Percentiles rank a stretch among this genome's conserved stretches.
Conservation (phyloP, 1,140 invertebrate species). For the Colletes gigas region DNA sequence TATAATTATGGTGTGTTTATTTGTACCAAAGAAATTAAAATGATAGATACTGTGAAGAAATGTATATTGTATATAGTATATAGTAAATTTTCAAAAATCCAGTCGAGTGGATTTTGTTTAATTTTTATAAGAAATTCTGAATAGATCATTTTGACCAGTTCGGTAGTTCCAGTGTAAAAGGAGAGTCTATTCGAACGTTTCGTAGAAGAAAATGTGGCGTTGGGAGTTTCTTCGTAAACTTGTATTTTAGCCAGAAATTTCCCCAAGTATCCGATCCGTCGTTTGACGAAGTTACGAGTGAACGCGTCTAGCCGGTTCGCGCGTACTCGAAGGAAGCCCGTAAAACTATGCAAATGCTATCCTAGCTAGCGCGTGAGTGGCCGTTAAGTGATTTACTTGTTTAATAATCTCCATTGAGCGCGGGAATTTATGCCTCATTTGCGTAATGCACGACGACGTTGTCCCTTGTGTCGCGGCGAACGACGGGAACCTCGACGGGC, state of each 20-base stretch:
- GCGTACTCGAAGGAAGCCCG: neutral
- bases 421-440: constrained; percentile 72
- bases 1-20: no score
- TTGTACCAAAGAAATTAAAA: no score
- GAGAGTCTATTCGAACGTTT: neutral
- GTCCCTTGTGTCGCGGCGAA: constrained; percentile 13
- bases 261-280: neutral
- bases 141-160: no score
- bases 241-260: neutral
- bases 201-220: neutral
- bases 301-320: neutral
- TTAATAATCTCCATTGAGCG: constrained; percentile 72
- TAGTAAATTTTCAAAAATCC: no score
- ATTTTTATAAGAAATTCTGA: no score
- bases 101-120: no score
- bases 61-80: no score
- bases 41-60: no score
- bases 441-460: constrained; percentile 65
- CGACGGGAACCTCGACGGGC: constrained; percentile 40
- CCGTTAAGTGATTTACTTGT: constrained; percentile 69
- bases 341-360: constrained; percentile 59
- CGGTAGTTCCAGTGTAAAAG: no score
- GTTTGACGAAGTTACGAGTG: neutral
- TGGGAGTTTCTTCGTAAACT: neutral
- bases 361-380: constrained; percentile 33